phyloP scores from a whole-genome alignment of 2,888 invertebrate species.

The Drosophila prolongata region DNA sequence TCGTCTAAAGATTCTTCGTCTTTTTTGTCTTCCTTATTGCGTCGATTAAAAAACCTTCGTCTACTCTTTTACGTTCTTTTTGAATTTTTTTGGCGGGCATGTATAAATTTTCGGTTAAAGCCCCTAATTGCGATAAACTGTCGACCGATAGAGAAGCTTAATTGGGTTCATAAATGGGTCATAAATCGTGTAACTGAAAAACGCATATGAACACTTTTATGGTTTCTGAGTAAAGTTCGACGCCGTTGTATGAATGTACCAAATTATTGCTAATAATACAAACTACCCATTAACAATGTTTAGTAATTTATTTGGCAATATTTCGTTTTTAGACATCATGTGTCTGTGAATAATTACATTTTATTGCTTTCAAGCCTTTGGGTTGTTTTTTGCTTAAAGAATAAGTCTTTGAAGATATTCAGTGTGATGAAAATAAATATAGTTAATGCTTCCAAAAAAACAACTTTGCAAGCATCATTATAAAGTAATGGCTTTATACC shows the following conservation, averaged over 20 bases:
- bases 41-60: slow-evolving; percentile 10
- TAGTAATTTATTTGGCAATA: neutral
- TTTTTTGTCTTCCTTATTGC: slow-evolving; percentile 20
- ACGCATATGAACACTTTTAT: slow-evolving; percentile 12
- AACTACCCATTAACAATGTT: neutral
- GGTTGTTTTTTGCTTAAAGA: too few relatives aligned
- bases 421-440: neutral
- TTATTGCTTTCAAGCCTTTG: neutral
- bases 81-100: slow-evolving; percentile 13
- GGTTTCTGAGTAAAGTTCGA: neutral
- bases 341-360: too few relatives aligned
- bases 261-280: neutral
- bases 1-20: slow-evolving; percentile 27
- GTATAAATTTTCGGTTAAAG: slow-evolving; percentile 5
- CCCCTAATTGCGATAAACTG: slow-evolving; percentile 18
- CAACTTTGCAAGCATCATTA: neutral
- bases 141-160: slow-evolving; percentile 25
- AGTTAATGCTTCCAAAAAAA: neutral
- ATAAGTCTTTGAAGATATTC: too few relatives aligned
- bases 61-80: slow-evolving; percentile 6
- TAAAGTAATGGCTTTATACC: neutral
- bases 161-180: slow-evolving; percentile 22
- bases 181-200: slow-evolving; percentile 28
- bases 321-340: too few relatives aligned
- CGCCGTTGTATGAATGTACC: neutral